phyloP scores from a whole-genome alignment of 1,140 invertebrate genomes.

The Drosophila busckii region DNA sequence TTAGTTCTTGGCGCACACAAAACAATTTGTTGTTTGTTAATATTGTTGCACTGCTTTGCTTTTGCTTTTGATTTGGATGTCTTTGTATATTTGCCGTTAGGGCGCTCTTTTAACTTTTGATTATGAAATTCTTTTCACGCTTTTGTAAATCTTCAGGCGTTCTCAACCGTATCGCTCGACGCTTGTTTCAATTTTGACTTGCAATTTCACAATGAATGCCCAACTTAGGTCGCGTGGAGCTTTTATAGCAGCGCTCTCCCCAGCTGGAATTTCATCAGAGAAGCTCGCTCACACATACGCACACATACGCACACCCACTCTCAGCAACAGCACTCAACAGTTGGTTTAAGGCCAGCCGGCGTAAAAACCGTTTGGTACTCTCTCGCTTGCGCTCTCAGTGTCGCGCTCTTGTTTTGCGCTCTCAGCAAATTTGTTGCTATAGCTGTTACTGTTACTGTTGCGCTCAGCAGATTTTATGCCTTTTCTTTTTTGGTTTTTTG shows the following conservation, averaged over 20 bases:
- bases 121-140: conserved; percentile 78
- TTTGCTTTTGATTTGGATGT: conserved; percentile 7
- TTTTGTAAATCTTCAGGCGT: conserved; percentile 50
- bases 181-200: conserved; percentile 78
- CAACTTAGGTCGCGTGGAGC: conserved; percentile 19
- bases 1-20: conserved; percentile 15
- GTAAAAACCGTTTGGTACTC: conserved; percentile 24
- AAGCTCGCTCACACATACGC: conserved; percentile 8
- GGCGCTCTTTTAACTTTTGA: conserved; percentile 68
- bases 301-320: conserved; percentile 10
- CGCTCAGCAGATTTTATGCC: conserved; percentile 9
- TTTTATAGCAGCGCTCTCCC: conserved; percentile 72
- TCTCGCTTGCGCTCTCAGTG: conserved; percentile 13
- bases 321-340: no score
- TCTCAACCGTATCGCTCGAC: conserved; percentile 41
- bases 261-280: conserved; percentile 71
- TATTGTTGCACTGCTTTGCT: conserved; percentile 35
- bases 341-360: conserved; percentile 34
- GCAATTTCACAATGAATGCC: conserved; percentile 78
- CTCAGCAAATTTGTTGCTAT: conserved; percentile 31
- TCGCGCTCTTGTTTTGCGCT: conserved; percentile 7
- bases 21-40: conserved; percentile 13
- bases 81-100: conserved; percentile 36
- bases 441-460: no score
- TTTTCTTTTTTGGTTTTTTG: conserved; percentile 18